Conservation (phyloP, 2,888 invertebrate genomes). For the Tholera decimalis region DNA sequence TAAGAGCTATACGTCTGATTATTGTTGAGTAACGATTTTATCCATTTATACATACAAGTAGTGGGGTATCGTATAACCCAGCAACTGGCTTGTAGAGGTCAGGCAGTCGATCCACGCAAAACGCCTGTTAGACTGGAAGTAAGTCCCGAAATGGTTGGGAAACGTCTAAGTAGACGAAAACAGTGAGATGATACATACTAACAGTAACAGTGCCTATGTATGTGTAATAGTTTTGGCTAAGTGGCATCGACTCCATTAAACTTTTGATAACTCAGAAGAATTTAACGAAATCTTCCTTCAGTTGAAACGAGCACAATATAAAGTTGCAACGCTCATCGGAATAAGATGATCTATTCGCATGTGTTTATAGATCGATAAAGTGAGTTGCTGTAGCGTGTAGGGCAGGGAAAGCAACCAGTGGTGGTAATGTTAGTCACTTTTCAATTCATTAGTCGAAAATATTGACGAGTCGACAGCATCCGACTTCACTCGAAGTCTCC, state of each 20-base stretch:
- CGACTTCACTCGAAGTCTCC: neutral
- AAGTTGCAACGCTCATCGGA: slow-evolving; percentile 20
- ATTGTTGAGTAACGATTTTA: too few relatives aligned
- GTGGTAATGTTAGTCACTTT: slow-evolving; percentile 28
- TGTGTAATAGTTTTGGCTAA: neutral
- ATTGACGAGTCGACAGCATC: slow-evolving; percentile 3
- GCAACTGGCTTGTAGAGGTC: too few relatives aligned
- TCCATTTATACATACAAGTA: too few relatives aligned
- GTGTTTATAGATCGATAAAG: slow-evolving; percentile 21
- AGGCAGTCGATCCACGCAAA: too few relatives aligned
- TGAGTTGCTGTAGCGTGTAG: slow-evolving; percentile 1
- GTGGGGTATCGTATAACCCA: too few relatives aligned
- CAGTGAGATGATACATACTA: too few relatives aligned
- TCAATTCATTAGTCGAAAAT: slow-evolving; percentile 36
- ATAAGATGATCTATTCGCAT: slow-evolving; percentile 16
- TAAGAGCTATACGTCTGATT: too few relatives aligned
- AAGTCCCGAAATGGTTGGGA: too few relatives aligned
- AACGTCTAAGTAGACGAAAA: too few relatives aligned
- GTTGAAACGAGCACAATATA: slow-evolving; percentile 5
- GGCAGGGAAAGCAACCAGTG: slow-evolving; percentile 23
- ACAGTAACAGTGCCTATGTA: too few relatives aligned
- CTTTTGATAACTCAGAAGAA: neutral
- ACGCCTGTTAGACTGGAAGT: too few relatives aligned
- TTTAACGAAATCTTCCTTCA: neutral
- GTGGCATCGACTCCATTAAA: slow-evolving; percentile 7